These are phyloP conservation scores for Aspidiotus destructor DNA, from an alignment of 2,888 invertebrate species.

Conservation along the genomic window DNA sequence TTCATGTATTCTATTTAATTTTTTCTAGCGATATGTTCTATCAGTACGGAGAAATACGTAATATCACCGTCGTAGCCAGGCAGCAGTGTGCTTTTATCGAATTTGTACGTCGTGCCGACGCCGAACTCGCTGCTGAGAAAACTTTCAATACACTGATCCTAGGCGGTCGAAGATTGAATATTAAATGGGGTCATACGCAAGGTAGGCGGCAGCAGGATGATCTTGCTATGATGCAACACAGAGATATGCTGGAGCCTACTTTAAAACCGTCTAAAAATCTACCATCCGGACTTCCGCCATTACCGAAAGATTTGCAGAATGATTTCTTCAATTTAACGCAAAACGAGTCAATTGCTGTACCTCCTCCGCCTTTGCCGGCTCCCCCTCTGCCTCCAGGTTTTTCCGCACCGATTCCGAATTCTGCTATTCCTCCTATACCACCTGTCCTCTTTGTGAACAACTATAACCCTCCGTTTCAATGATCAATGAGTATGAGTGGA, in stretches of 20 bases:
- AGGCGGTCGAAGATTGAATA: slow-evolving; percentile 81
- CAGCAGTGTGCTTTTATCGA: slow-evolving; percentile 97
- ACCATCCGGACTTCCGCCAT: slow-evolving; percentile 58
- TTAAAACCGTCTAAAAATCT: slow-evolving; percentile 69
- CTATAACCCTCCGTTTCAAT: background rate
- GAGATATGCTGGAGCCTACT: slow-evolving; percentile 46
- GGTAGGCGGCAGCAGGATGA: slow-evolving; percentile 12
- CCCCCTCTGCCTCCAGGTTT: background rate
- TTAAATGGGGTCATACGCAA: slow-evolving; percentile 97
- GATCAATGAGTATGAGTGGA: too few species aligned
- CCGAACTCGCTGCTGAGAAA: slow-evolving; percentile 88
- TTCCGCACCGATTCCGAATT: background rate
- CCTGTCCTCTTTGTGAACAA: background rate
- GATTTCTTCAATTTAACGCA: slow-evolving; percentile 49
- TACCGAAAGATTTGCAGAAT: slow-evolving; percentile 51
- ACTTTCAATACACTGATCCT: slow-evolving; percentile 86
- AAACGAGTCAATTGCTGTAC: background rate
- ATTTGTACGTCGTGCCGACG: slow-evolving; percentile 79
- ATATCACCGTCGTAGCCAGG: slow-evolving; percentile 79
- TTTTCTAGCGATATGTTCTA: slow-evolving; percentile 80
- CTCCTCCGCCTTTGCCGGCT: slow-evolving; percentile 7
- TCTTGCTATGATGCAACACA: slow-evolving; percentile 12
- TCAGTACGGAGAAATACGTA: slow-evolving; percentile 95
- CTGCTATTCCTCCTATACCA: background rate
- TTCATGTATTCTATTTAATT: background rate